Base-by-base conservation (phyloP, 2,797 vertebrate species). In the Phalanger gymnotis region DNA sequence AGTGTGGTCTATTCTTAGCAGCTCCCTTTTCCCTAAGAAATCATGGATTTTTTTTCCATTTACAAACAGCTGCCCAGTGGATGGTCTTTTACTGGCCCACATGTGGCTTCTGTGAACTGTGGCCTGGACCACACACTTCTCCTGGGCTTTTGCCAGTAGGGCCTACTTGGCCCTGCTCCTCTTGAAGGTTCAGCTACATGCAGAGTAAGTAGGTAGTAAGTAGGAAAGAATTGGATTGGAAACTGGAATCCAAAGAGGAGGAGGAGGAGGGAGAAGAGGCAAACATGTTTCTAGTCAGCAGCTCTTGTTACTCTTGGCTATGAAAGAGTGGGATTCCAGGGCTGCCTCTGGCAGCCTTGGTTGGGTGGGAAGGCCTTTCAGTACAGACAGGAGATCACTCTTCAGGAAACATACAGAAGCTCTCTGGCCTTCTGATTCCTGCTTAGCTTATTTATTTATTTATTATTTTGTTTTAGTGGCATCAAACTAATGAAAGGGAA, bases 261-360 rank as follows among this genome's bases (percentile, higher is more conserved):
- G 89, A 55, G 5, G 89, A 55, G 5, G 28, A 27, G 53, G 16
- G 31, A 56, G 57, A 5, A 57, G 47, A 92, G 87, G 54, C 30
- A 27, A 47, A 40, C 0, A 22, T 22, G 4, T 93, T 73, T 95
- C 92, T 66, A 90, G 54, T 96, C 31, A 4, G 54, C 0, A 4
- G 30, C 54, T 94, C 54, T 56, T 90, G 93, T 58, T 93, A 94
- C 56, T 81, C 91, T 96, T 93, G 97, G 94, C 81, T 2, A 0
- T 0, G 27, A 2, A 51, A 73, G 54, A 81, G 73, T 87, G 73
- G 95, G 93, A 93, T 91, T 93, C 19, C 93, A 87, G 31, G 52
- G 89, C 95, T 73, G 92, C 91, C 31, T 9, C 30, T 0, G 52
- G 52, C 28, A 0, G 13, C 3, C 91, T 53, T 27, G 0, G 90